phyloP scores from a whole-genome alignment of 2,113 vertebrate genomes.

The Lagenorhynchus albirostris region DNA sequence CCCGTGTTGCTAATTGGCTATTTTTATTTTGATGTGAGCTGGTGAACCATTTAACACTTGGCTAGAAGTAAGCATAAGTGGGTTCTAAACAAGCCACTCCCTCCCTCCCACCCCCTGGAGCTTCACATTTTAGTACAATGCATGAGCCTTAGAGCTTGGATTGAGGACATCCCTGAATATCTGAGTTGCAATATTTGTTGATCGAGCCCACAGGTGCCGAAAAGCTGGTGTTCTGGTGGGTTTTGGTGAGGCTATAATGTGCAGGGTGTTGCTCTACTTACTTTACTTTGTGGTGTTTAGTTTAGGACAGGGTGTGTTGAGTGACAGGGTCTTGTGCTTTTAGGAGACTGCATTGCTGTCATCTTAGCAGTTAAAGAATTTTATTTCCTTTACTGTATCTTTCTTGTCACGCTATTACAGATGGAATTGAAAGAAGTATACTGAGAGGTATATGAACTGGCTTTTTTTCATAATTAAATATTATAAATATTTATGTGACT shows the following conservation, averaged over 20 bases:
- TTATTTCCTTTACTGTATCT: not conserved
- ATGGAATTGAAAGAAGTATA: not conserved
- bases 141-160: not conserved
- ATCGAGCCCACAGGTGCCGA: not conserved
- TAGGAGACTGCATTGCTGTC: not conserved
- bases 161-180: not conserved
- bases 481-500: not conserved
- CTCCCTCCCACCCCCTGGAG: not conserved
- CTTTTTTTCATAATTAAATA: slow-evolving; percentile 17
- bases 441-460: not conserved
- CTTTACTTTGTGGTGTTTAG: not conserved
- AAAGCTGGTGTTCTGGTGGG: too few species aligned
- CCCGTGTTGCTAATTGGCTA: not conserved
- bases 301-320: not conserved
- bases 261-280: not conserved
- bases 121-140: not conserved
- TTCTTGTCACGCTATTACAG: not conserved
- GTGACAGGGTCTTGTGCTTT: not conserved
- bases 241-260: not conserved
- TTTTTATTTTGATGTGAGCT: not conserved
- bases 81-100: not conserved
- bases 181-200: not conserved
- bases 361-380: not conserved
- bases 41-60: not conserved
- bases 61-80: not conserved